phyloP scores from a whole-genome alignment of 92 coral and sea anemone genomes.

The Epizoanthus illoricatus region DNA sequence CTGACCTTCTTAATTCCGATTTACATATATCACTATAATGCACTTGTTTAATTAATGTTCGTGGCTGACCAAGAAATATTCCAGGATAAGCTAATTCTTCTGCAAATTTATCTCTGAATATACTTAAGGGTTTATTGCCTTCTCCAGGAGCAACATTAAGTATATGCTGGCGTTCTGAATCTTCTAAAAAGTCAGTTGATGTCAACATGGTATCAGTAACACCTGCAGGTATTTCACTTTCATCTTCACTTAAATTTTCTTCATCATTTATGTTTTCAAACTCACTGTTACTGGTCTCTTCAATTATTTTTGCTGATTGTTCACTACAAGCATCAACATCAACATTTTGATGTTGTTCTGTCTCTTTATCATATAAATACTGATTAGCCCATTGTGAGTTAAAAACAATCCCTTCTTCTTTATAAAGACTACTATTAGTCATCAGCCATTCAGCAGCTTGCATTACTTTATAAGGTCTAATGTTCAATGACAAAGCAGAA shows the following conservation, averaged over 20 bases:
- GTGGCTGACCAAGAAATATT: conserved; percentile 63
- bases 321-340: conserved; percentile 31
- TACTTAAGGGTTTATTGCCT: conserved; percentile 62
- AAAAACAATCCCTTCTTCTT: conserved; percentile 51
- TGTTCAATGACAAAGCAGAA: conserved; percentile 68
- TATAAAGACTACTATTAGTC: conserved; percentile 58
- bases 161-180: conserved; percentile 58
- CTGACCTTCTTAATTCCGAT: conserved; percentile 59
- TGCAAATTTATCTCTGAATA: conserved; percentile 62
- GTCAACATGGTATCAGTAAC: conserved; percentile 67
- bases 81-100: conserved; percentile 84
- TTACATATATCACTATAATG: conserved; percentile 42
- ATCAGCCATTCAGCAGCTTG: conserved; percentile 58
- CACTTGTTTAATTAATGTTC: conserved; percentile 49
- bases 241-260: conserved; percentile 58
- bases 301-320: conserved; percentile 23
- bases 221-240: conserved; percentile 68
- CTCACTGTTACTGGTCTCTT: conserved; percentile 11
- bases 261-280: conserved; percentile 29
- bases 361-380: conserved; percentile 18
- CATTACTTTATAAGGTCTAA: conserved; percentile 52
- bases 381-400: conserved; percentile 53
- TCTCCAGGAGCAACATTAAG: conserved; percentile 72
- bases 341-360: conserved; percentile 34
- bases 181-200: conserved; percentile 63